These are phyloP conservation scores for Lagodon rhomboides DNA, from an alignment of 2,797 vertebrate genomes.

Conservation along the genomic window DNA sequence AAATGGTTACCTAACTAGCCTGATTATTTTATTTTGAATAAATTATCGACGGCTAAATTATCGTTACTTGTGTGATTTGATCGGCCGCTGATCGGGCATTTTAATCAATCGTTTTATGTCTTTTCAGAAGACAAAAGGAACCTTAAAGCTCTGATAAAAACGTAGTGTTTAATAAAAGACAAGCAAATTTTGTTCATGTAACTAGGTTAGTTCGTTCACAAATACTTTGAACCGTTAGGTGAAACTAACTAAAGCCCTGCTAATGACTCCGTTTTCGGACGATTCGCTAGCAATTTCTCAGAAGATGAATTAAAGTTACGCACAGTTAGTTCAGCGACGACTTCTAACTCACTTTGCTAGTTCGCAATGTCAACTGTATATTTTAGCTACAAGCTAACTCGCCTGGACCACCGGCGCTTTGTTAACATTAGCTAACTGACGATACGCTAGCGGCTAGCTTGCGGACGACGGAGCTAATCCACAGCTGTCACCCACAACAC, in stretches of 20 bases:
- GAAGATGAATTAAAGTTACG: not conserved
- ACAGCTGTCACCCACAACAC: slow-evolving; percentile 74
- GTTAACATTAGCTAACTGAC: slow-evolving; percentile 79
- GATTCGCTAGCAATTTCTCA: not conserved
- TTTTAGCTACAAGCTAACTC: slow-evolving; percentile 44
- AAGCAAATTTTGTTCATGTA: not conserved
- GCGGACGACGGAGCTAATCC: slow-evolving; percentile 59
- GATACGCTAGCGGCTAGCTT: slow-evolving; percentile 50
- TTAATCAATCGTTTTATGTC: not conserved
- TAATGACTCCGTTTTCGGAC: not conserved
- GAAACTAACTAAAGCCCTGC: not conserved
- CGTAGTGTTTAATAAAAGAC: not conserved
- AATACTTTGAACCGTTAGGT: not conserved
- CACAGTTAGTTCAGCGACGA: not conserved
- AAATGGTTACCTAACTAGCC: not conserved
- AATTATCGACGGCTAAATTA: no score
- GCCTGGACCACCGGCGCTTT: slow-evolving; percentile 63
- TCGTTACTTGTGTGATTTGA: no score
- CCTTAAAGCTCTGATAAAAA: not conserved
- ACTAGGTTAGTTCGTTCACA: not conserved
- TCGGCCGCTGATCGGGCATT: not conserved
- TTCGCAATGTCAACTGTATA: not conserved
- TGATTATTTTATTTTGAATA: not conserved
- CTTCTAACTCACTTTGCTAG: not conserved
- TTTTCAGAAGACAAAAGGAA: not conserved